Base-by-base conservation (phyloP, 2,888 invertebrate species). In the Dryobota labecula region DNA sequence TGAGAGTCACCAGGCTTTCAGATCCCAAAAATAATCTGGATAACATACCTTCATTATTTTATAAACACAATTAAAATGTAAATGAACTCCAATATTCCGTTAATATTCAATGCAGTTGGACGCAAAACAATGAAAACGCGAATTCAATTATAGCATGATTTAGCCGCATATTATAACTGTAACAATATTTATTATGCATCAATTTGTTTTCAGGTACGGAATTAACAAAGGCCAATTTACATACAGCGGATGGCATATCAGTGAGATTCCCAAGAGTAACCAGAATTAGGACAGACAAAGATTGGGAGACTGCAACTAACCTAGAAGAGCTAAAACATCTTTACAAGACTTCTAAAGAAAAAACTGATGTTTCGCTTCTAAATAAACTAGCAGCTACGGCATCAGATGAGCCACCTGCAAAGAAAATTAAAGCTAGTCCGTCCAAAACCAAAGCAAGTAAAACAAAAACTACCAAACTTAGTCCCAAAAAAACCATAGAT, bases 191-290 rank as follows among this genome's bases (percentile, higher is more conserved):
- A 66, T 66, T 66, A 62, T 75, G 47, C 67, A 61, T 63, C 20
- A 64, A 57, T 56, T 62, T 69, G 63, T 69, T 69, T 74, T 27
- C 90, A 96, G 97, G 98, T 0, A 98, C 98, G 0, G 98, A 98
- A 92, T 97, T 98, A 82, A 97, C 98, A 3, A 97, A 97, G 90
- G 97, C 98, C 4, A 97, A 97, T 70, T 96, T 98, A 9, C 99
- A 99, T 90, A 99, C 99, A 2, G 99, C 99, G 0, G 97, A 98
- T 86, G 99, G 99, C 2, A 99, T 99, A 87, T 99, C 99, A 5
- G 98, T 99, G 58, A 96, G 99, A 67, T 99, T 99, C 95, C 99
- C 99, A 0, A 97, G 99, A 83, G 98, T 99, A 0, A 98, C 98
- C 0, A 96, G 96, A 83, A 97, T 99, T 78, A 96, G 99, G 68